Evolutionary conservation across 2,797 vertebrate genomes (phyloP), one percentile per base, ranked within the genome.

Genomic region (Lepus oiostolus): DNA sequence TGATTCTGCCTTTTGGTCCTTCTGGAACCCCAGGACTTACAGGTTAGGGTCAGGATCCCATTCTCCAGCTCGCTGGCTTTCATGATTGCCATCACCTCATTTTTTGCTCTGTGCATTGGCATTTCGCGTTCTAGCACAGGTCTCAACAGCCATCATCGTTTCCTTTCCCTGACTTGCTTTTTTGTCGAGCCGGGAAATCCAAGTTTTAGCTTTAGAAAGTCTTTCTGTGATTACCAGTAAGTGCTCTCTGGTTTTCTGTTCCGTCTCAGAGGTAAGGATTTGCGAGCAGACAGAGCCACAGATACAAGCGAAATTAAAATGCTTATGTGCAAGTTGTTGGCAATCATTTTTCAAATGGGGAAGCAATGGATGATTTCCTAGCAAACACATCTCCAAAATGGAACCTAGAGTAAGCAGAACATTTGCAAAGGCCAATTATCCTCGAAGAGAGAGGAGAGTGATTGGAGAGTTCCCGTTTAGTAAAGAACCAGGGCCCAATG

Each of bases 381-480:
- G 47, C 52, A 70, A 65, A n/a, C 9, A 65, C 11, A 12, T 77
- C 71, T 79, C 74, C 16, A 86, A 88, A 80, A 35, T 7, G 71
- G 76, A 89, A 47, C 54, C n/a, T 75, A 38, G 74, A 87, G 77
- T n/a, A 90, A 87, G 24, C 71, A n/a, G 74, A 93, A 47, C 47
- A 17, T 42, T 94, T 71, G 62, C 52, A 75, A 88, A 82, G 67
- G 79, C 32, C 13, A 81, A 10, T 77, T 71, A 79, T 52, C 4
- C 32, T 4, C n/a, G 52, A 75, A 74, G 30, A 77, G 63, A 87
- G 54, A 88, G 32, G 7, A 19, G 82, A 80, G 26, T 35, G 28
- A 47, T 22, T 62, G 30, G 50, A 63, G 17, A 67, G 32, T 10
- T 35, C 30, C 21, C 7, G 8, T 26, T 68, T 42, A 80, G 62